Evolutionary conservation across 2,888 invertebrate species (phyloP).

Genomic region (Dynastes tityus): DNA sequence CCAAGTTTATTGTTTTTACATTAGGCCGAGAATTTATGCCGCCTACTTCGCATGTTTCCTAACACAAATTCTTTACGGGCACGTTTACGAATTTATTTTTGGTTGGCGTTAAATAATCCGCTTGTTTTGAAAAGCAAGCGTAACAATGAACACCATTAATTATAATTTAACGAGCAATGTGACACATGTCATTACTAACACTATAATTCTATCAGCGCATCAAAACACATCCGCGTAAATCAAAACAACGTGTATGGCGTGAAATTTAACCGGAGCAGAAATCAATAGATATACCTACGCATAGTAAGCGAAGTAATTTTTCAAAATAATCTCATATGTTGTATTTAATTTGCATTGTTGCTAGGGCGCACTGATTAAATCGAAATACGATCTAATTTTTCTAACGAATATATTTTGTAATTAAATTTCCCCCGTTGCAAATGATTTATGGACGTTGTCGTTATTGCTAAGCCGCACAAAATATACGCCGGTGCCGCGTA

Average conservation of each 20-base stretch:
- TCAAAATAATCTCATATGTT: slow-evolving; percentile 3
- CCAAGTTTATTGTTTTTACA: too few relatives aligned
- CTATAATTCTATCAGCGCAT: not conserved
- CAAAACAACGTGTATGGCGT: not conserved
- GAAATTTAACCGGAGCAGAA: not conserved
- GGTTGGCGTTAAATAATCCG: not conserved
- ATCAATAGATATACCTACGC: too few relatives aligned
- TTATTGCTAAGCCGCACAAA: not conserved
- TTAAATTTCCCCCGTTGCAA: slow-evolving; percentile 5
- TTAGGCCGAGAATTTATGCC: too few relatives aligned
- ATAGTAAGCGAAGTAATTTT: not conserved
- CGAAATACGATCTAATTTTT: slow-evolving; percentile 19
- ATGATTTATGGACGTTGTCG: slow-evolving; percentile 23
- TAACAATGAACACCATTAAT: not conserved
- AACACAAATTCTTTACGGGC: not conserved
- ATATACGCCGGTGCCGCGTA: not conserved
- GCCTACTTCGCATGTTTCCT: too few relatives aligned
- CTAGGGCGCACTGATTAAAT: slow-evolving; percentile 4
- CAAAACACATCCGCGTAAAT: not conserved
- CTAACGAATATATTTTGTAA: slow-evolving; percentile 24
- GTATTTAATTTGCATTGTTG: slow-evolving; percentile 8
- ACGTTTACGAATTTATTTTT: not conserved
- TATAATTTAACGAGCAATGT: not conserved
- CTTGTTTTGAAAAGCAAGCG: not conserved
- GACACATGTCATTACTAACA: not conserved